Conservation (phyloP, 2,113 vertebrate species). For the Hylia prasina region DNA sequence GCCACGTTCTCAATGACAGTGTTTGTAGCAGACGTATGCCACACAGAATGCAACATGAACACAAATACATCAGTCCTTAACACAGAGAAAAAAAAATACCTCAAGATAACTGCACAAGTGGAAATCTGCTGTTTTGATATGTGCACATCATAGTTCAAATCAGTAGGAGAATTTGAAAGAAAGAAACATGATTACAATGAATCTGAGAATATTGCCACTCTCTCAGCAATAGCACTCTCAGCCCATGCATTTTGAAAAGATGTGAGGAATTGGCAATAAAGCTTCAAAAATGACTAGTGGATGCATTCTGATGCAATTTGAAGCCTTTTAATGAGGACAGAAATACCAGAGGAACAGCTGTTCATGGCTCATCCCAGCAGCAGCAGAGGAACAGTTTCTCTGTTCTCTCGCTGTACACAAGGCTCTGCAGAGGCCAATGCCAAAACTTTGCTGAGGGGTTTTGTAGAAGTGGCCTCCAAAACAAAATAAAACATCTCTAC, state of each 20-base stretch:
- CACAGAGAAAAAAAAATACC: not conserved
- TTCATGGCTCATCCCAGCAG: not conserved
- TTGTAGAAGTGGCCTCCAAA: not conserved
- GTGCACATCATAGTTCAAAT: not conserved
- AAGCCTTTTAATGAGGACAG: slow-evolving; percentile 1
- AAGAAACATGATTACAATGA: not conserved
- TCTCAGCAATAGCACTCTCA: not conserved
- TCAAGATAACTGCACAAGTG: not conserved
- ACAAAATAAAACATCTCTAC: not conserved
- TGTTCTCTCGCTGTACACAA: not conserved
- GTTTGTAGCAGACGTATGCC: not conserved
- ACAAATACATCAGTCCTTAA: not conserved
- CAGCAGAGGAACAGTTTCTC: not conserved
- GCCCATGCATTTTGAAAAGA: not conserved
- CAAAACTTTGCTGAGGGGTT: not conserved
- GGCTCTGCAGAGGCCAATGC: not conserved
- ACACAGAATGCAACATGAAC: not conserved
- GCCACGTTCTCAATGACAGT: not conserved
- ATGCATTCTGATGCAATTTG: slow-evolving; percentile 15
- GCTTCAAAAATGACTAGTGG: not conserved
- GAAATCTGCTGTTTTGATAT: not conserved
- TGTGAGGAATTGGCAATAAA: not conserved
- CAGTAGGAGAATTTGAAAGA: not conserved
- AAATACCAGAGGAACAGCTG: slow-evolving; percentile 13
- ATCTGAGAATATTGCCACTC: not conserved